Conservation (phyloP, 2,113 vertebrate genomes). For the Leptocoma aspasia region DNA sequence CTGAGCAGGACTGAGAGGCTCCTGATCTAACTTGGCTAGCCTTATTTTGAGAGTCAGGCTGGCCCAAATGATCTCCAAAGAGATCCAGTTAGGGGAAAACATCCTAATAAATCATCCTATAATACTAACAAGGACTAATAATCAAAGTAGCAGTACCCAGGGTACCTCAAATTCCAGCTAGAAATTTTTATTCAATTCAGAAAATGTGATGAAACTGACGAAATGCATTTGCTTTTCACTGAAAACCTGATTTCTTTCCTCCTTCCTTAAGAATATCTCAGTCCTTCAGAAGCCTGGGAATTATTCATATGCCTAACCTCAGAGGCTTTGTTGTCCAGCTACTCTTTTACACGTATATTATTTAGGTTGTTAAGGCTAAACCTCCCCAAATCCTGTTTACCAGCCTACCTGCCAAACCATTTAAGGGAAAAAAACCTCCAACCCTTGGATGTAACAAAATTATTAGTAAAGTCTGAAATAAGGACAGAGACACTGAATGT, state of each 20-base stretch:
- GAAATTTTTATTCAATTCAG: background rate
- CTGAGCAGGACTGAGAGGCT: background rate
- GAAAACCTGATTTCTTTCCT: background rate
- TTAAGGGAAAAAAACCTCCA: background rate
- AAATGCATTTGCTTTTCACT: background rate
- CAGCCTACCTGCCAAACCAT: background rate
- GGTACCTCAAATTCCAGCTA: background rate
- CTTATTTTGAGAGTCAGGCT: background rate
- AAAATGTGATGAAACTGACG: background rate
- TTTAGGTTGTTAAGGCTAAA: background rate
- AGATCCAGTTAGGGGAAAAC: background rate
- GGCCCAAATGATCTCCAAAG: background rate
- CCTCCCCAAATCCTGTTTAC: background rate
- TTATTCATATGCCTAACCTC: background rate
- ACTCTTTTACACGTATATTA: background rate
- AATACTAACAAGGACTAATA: background rate
- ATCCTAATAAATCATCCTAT: background rate
- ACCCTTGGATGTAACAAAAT: background rate
- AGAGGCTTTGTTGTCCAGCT: background rate
- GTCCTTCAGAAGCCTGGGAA: background rate
- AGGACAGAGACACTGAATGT: background rate
- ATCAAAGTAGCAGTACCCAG: background rate
- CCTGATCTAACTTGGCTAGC: background rate
- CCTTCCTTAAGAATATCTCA: background rate
- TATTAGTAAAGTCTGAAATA: background rate